Conservation (phyloP, 2,888 invertebrate species). For the Cyclophora punctaria region DNA sequence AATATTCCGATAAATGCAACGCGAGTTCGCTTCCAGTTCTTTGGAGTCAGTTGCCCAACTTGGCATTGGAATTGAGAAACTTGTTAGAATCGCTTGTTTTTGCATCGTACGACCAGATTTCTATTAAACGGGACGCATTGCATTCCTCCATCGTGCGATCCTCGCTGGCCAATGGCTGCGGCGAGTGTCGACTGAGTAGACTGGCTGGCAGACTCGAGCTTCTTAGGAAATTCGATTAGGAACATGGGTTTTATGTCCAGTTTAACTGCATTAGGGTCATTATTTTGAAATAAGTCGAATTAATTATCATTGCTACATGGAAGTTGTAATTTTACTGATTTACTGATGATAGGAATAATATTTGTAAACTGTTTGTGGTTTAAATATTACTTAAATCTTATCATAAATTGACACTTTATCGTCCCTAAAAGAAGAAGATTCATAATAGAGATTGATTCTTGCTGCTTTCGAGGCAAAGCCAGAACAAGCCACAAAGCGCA, state of each 20-base stretch:
- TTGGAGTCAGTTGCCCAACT: slow-evolving; percentile 35
- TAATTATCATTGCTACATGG: too few relatives aligned
- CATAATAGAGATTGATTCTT: too few relatives aligned
- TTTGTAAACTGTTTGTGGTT: too few relatives aligned
- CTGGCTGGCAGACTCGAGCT: slow-evolving; percentile 29
- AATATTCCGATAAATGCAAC: slow-evolving; percentile 19
- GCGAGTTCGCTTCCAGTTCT: slow-evolving; percentile 31
- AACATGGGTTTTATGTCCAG: not conserved
- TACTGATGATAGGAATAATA: too few relatives aligned
- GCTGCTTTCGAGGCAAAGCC: too few relatives aligned
- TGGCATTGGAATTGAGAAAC: slow-evolving; percentile 61
- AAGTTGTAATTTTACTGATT: too few relatives aligned
- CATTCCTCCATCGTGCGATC: slow-evolving; percentile 31
- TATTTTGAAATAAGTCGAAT: not conserved
- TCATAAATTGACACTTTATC: too few relatives aligned
- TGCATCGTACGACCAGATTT: slow-evolving; percentile 47
- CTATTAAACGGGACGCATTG: slow-evolving; percentile 40
- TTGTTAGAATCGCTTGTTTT: slow-evolving; percentile 56
- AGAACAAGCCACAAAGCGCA: too few relatives aligned
- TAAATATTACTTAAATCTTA: too few relatives aligned
- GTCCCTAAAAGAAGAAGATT: too few relatives aligned
- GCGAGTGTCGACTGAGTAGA: slow-evolving; percentile 22
- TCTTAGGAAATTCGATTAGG: too few relatives aligned
- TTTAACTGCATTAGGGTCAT: not conserved
- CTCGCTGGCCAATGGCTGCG: slow-evolving; percentile 30